Evolutionary conservation across 2,113 vertebrate genomes (phyloP), one percentile per base, ranked within the genome.

Genomic region (Malurus alboscapulatus): DNA sequence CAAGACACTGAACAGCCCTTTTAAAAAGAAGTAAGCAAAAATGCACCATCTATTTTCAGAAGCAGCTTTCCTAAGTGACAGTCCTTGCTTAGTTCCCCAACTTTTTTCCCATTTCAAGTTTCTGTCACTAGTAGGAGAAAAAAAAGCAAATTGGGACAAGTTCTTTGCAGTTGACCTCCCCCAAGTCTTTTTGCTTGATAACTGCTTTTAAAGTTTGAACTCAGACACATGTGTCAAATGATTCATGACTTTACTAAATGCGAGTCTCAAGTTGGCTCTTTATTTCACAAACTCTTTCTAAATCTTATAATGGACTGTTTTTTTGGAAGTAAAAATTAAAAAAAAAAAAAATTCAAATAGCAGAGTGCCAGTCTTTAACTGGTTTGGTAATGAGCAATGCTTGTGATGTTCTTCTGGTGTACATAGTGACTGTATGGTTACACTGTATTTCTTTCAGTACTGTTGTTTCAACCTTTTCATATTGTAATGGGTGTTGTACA

Each of bases 101-200:
- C 15, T 63, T 48, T 19, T 36, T 47, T 90, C 45, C 79, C n/a
- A 34, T 59, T 83, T 79, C 29, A 68, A 62, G 38, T 55, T 12
- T 47, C 20, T 83, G 19, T 19, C 66, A 44, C 9, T 68, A 47
- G 50, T 38, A 12, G 25, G 0, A 0, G 1, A 11, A 55, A 65
- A 19, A 77, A 66, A 58, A 36, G 30, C 20, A 69, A 84, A 80
- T 30, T 7, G 66, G 53, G 21, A 32, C 6, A 47, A 86, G 9
- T 11, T 54, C 36, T 87, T 66, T 78, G 34, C 24, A 36, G 20
- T 10, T 63, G 26, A 14, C 61, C 8, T 71, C 6, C 12, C 12
- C 13, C 4, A 30, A 44, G 10, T 68, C 26, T 65, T 81, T 68
- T 90, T 77, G 25, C 40, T 59, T 1, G 0, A 9, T 50, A 66